These are phyloP conservation scores for Ischnura elegans DNA, from an alignment of 2,888 invertebrate genomes.

Conservation along the genomic window DNA sequence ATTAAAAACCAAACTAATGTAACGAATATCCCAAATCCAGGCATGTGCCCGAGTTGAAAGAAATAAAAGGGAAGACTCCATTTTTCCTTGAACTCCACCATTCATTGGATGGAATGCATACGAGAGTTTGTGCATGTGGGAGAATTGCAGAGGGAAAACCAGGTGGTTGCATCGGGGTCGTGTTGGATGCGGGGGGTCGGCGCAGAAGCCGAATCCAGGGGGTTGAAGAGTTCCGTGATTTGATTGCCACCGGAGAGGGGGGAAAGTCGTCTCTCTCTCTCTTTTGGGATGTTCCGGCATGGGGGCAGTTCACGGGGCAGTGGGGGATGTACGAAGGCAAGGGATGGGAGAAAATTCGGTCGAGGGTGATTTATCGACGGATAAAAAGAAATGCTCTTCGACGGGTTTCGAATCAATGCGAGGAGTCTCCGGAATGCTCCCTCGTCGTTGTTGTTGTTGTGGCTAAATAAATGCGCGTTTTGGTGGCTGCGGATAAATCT, in stretches of 20 bases:
- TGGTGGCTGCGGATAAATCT: background rate
- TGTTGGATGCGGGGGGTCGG: background rate
- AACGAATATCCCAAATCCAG: too few species aligned
- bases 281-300: conserved; percentile 6
- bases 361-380: conserved; percentile 4
- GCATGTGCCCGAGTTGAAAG: too few species aligned
- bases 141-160: background rate
- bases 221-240: background rate
- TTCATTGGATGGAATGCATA: background rate
- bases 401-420: background rate
- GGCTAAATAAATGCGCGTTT: background rate
- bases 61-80: too few species aligned
- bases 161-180: background rate
- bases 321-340: background rate
- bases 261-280: too few species aligned
- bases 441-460: background rate
- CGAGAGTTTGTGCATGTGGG: background rate
- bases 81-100: too few species aligned
- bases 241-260: background rate
- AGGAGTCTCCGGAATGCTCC: background rate
- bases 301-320: background rate
- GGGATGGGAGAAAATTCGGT: conserved; percentile 4
- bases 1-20: too few species aligned
- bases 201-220: background rate
- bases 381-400: background rate